phyloP scores from a whole-genome alignment of 2,888 invertebrate species.

The Nomada hirtipes region DNA sequence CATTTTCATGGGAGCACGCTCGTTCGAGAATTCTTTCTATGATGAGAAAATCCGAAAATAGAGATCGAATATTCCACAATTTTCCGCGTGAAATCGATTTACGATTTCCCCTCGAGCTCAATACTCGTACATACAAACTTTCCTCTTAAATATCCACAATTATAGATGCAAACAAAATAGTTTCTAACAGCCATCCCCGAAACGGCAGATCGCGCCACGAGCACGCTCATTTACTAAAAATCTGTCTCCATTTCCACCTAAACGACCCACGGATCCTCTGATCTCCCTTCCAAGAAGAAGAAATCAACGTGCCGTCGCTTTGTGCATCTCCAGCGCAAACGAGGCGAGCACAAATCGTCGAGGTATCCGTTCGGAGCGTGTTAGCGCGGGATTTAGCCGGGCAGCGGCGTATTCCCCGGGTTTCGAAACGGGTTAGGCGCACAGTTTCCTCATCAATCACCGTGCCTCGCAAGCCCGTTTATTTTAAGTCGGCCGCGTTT shows the following conservation, averaged over 20 bases:
- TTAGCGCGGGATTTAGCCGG: conserved; percentile 47
- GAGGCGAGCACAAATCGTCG: conserved; percentile 71
- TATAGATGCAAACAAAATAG: not conserved
- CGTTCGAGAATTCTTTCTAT: not conserved
- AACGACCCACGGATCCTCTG: conserved; percentile 24
- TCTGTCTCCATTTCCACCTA: conserved; percentile 16
- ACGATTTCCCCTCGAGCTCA: too few relatives aligned
- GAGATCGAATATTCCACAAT: too few relatives aligned
- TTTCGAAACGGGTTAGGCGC: conserved; percentile 41
- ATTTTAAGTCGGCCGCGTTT: conserved; percentile 78
- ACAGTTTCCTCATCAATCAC: conserved; percentile 76
- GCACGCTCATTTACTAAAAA: conserved; percentile 10
- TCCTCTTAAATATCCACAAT: not conserved
- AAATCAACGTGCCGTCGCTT: conserved; percentile 24
- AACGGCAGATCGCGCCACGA: not conserved
- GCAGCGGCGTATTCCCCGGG: conserved; percentile 13
- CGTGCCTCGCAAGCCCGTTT: conserved; percentile 71
- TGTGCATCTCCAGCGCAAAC: conserved; percentile 46
- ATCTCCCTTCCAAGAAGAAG: conserved; percentile 14
- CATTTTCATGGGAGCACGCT: too few relatives aligned
- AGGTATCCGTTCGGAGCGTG: conserved; percentile 60
- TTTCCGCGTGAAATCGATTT: too few relatives aligned
- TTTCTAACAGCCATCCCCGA: not conserved
- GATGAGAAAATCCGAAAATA: too few relatives aligned
- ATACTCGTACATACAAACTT: too few relatives aligned